Conservation (phyloP, 1,140 invertebrate genomes). For the Spodoptera frugiperda region DNA sequence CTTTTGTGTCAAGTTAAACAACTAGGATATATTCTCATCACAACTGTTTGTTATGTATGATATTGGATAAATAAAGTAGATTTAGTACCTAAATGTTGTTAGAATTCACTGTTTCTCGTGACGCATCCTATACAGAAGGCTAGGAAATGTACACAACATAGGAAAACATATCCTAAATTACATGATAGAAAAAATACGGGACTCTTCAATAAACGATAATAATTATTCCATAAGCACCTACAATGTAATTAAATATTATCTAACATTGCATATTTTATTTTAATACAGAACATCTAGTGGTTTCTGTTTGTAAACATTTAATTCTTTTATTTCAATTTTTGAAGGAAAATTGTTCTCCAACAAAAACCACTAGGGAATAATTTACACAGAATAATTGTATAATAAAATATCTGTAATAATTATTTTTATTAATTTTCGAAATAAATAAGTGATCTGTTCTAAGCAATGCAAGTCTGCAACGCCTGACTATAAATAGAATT, state of each 20-base stretch:
- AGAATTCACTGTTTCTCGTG: neutral
- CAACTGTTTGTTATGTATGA: no score
- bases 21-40: no score
- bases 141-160: neutral
- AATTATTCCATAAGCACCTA: constrained; percentile 23
- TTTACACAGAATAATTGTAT: constrained; percentile 12
- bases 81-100: no score
- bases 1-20: no score
- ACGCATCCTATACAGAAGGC: neutral
- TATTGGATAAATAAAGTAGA: no score
- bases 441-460: constrained; percentile 2
- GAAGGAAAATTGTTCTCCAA: neutral
- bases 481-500: constrained; percentile 50
- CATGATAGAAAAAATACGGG: constrained; percentile 49
- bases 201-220: constrained; percentile 36
- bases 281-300: constrained; percentile 26
- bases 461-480: constrained; percentile 34
- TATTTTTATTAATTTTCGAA: constrained; percentile 12
- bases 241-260: constrained; percentile 27
- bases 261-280: constrained; percentile 41
- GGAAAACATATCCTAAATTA: neutral
- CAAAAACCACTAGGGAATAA: neutral
- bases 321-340: neutral
- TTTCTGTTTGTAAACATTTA: neutral
- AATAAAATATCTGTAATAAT: constrained; percentile 2